These are phyloP conservation scores for Drosophila novamexicana DNA, from an alignment of 1,140 invertebrate species.

Conservation along the genomic window DNA sequence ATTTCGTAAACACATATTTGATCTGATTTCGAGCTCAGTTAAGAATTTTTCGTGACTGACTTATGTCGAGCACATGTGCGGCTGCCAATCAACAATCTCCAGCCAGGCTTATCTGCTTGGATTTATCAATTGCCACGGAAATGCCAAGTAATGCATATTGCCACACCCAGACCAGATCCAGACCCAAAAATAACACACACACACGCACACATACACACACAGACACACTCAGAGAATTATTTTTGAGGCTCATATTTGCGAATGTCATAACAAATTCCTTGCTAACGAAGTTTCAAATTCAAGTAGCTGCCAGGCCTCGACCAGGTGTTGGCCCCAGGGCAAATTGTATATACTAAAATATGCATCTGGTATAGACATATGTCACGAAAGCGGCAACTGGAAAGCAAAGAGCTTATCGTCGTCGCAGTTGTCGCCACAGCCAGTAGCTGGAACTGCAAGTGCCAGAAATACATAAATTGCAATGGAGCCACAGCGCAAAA, in stretches of 20 bases:
- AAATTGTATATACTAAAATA: slow-evolving; percentile 27
- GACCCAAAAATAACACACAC: slow-evolving; percentile 35
- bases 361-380: slow-evolving; percentile 16
- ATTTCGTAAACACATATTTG: not conserved
- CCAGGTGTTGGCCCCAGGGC: slow-evolving; percentile 59
- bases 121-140: slow-evolving; percentile 68
- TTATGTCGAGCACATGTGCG: slow-evolving; percentile 1
- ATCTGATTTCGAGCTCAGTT: not conserved
- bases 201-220: not conserved
- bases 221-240: slow-evolving; percentile 16
- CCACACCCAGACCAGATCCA: slow-evolving; percentile 57
- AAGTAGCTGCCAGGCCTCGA: slow-evolving; percentile 41
- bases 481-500: slow-evolving; percentile 50
- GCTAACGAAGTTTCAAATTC: slow-evolving; percentile 54
- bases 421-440: not conserved
- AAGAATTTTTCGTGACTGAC: not conserved
- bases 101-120: slow-evolving; percentile 48
- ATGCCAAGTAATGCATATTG: slow-evolving; percentile 62
- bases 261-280: slow-evolving; percentile 73
- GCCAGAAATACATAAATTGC: slow-evolving; percentile 67
- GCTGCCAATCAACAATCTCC: slow-evolving; percentile 69
- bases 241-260: slow-evolving; percentile 41
- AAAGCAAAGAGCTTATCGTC: slow-evolving; percentile 31
- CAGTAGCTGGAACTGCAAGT: slow-evolving; percentile 65
- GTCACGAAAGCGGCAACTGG: slow-evolving; percentile 38